Percentiles rank a stretch among this genome's conserved stretches.
phyloP scores from a whole-genome alignment of 2,113 vertebrate species.

The Bubo scandiacus region DNA sequence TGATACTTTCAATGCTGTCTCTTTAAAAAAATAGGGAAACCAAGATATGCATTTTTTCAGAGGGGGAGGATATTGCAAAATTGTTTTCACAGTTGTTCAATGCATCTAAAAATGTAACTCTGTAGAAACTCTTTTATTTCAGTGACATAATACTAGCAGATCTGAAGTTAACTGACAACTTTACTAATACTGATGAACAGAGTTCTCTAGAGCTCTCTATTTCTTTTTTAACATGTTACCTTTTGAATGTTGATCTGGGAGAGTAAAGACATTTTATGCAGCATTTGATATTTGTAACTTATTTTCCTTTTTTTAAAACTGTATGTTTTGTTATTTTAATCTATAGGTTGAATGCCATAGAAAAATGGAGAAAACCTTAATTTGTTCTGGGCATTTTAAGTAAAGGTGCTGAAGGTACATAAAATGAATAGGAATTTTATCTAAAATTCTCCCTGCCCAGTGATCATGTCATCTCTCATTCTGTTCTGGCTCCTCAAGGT shows the following conservation, averaged over 20 bases:
- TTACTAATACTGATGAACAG: neutral
- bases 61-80: conserved; percentile 46
- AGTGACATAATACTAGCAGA: neutral
- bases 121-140: neutral
- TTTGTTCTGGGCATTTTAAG: neutral
- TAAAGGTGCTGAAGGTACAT: neutral
- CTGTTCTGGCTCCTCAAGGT: neutral
- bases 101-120: conserved; percentile 8
- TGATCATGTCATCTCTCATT: neutral
- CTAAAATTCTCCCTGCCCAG: neutral
- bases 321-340: neutral
- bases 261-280: neutral
- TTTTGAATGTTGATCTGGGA: neutral
- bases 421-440: neutral
- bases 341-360: neutral
- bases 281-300: neutral
- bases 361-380: neutral
- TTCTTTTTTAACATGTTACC: neutral
- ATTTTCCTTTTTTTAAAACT: neutral
- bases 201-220: neutral
- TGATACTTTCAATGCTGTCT: neutral
- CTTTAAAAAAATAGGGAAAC: conserved; percentile 31
- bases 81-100: conserved; percentile 16
- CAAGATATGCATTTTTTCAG: neutral
- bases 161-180: neutral